A percentile compares a stretch with the other conserved stretches of the same genome.
These are phyloP conservation scores for Percina caprodes DNA, from an alignment of 2,113 vertebrate genomes.

Conservation along the genomic window DNA sequence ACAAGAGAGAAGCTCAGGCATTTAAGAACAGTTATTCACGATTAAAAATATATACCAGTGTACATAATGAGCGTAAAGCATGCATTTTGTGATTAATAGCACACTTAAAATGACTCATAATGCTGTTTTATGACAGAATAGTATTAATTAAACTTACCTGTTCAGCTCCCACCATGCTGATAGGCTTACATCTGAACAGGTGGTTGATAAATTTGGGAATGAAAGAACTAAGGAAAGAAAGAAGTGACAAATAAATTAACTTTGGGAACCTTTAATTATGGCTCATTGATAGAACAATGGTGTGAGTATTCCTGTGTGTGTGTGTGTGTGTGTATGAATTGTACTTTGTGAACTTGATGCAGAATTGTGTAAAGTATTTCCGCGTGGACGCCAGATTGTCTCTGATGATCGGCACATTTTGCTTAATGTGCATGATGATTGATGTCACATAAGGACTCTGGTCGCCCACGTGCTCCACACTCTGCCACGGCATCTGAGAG, in stretches of 20 bases:
- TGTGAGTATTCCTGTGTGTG: not conserved
- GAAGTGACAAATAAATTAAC: conserved; percentile 29
- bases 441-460: conserved; percentile 99
- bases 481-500: conserved; percentile 98
- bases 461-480: conserved; percentile 97
- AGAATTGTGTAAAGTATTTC: conserved; percentile 99
- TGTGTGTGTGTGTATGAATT: conserved; percentile 37
- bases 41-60: not conserved
- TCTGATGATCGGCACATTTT: conserved; percentile 97
- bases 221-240: conserved; percentile 89
- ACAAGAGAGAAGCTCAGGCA: not conserved
- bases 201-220: conserved; percentile 99
- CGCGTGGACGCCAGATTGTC: conserved; percentile 97
- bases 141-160: conserved; percentile 85
- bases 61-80: not conserved
- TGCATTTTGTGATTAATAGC: not conserved
- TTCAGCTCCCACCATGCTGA: conserved; percentile 99
- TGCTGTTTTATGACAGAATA: not conserved
- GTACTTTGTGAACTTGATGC: conserved; percentile 99
- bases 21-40: not conserved
- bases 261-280: not conserved
- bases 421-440: conserved; percentile 98
- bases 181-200: conserved; percentile 97
- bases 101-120: not conserved
- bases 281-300: not conserved